Base-by-base conservation (phyloP, 1,140 invertebrate genomes). In the Drosophila dunni region DNA sequence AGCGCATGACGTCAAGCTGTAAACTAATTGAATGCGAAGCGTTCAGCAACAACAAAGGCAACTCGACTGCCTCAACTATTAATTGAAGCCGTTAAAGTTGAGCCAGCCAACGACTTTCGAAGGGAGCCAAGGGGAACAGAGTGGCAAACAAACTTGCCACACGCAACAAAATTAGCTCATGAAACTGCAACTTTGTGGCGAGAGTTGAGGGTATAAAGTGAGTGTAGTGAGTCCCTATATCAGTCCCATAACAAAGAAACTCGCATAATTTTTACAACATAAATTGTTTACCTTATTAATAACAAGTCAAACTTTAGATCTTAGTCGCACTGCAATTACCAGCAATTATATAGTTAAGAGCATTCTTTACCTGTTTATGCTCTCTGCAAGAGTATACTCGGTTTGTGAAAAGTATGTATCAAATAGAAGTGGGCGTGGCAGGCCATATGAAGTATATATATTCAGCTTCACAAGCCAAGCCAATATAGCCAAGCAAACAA, bases 1-100 rank as follows among this genome's bases (percentile, higher is more conserved):
- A 89, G 84, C 84, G 84, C 84, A 79, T 77, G 79, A 68, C 76
- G 68, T 79, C 75, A 75, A 73, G 75, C 75, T 50, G 66, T 46
- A 62, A 85, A 85, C 82, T 85, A 86, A 85, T 85, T 85, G 82
- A 85, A 85, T 72, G 68, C 71, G 71, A 83, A 53, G 62, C 60
- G 42, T 34, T 62, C 48, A 53, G 36, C 34, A 44, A 11, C 58
- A 63, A 34, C 36, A 54, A 9, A 17, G 62, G 15, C 54, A 63
- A 20, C 56, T 34, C 15, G 34, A 15, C 69, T 51, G 71, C 56
- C 44, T 69, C 66, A 75, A 70, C 72, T 70, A 75, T 75, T 75
- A 75, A 75, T 70, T 75, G 72, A 75, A 75, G 72, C 72, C 67
- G 58, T 75, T 44, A 68, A 70, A 75, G 65, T 57, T 75, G 72